A percentile compares a stretch with the other conserved stretches of the same genome.
These are phyloP conservation scores for Amphimedon queenslandica DNA, from an alignment of 37 sponge, comb jelly and placozoan species.

Conservation along the genomic window DNA sequence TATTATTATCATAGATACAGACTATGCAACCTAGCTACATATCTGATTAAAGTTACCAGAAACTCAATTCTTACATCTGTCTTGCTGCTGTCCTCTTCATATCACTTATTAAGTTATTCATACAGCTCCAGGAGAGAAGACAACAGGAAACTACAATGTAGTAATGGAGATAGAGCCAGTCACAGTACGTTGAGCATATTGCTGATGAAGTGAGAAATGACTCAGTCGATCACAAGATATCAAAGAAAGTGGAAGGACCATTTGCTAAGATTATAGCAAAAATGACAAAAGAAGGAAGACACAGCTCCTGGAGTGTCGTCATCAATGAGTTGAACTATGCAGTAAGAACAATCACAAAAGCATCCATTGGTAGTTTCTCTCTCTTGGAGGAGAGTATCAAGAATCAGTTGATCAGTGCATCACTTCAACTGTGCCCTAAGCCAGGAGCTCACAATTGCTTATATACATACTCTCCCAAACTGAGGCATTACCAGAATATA, in stretches of 20 bases:
- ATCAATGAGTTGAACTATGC: slow-evolving; percentile 46
- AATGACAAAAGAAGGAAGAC: slow-evolving; percentile 16
- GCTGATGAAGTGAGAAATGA: not conserved
- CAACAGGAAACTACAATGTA: slow-evolving; percentile 49
- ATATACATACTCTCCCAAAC: too few species aligned
- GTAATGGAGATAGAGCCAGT: slow-evolving; percentile 11
- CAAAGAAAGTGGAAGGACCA: slow-evolving; percentile 10
- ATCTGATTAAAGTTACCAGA: too few species aligned
- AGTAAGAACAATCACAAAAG: not conserved
- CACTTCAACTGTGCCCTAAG: too few species aligned
- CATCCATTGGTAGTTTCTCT: slow-evolving; percentile 48
- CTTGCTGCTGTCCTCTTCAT: too few species aligned
- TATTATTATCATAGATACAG: too few species aligned
- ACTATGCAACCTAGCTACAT: too few species aligned
- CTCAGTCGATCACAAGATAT: slow-evolving; percentile 11
- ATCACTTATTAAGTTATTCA: not conserved
- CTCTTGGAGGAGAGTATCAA: slow-evolving; percentile 21
- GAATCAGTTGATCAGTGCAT: slow-evolving; percentile 32
- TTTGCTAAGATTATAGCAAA: slow-evolving; percentile 39
- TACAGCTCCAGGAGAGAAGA: slow-evolving; percentile 8
- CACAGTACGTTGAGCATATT: not conserved
- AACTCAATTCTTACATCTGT: too few species aligned
- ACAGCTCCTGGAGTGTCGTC: slow-evolving; percentile 20
- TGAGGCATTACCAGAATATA: too few species aligned
- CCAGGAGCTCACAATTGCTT: too few species aligned